phyloP scores from a whole-genome alignment of 1,140 invertebrate genomes.

The Drosophila orosa region DNA sequence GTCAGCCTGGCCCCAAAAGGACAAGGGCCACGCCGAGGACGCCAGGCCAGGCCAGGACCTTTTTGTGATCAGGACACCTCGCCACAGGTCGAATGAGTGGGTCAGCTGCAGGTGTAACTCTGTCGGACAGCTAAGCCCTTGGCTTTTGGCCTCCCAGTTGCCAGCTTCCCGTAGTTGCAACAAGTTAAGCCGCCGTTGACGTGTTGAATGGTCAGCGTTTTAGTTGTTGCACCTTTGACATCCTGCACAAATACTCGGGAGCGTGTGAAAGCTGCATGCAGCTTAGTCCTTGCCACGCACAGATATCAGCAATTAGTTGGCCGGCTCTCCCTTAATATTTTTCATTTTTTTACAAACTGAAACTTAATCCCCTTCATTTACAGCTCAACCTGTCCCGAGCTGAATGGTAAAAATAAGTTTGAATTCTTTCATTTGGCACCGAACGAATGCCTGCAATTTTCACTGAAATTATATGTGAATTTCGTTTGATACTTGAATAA shows the following conservation, averaged over 20 bases:
- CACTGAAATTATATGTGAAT: neutral
- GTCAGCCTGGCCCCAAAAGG: neutral
- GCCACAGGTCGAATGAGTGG: conserved; percentile 30
- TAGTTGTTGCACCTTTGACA: conserved; percentile 59
- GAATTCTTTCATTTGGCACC: neutral
- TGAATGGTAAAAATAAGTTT: conserved; percentile 25
- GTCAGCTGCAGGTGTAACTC: conserved; percentile 31
- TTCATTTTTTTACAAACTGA: conserved; percentile 14
- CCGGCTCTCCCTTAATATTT: conserved; percentile 17
- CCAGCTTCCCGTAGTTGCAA: conserved; percentile 40
- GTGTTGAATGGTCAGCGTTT: conserved; percentile 63
- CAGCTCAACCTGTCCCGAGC: conserved; percentile 13
- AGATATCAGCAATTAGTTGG: conserved; percentile 56
- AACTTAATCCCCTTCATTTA: conserved; percentile 60
- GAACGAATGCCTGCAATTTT: neutral
- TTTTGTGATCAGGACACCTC: conserved; percentile 20
- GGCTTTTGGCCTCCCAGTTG: conserved; percentile 4
- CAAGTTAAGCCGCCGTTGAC: conserved; percentile 65
- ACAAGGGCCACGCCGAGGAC: neutral
- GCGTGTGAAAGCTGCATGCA: conserved; percentile 31
- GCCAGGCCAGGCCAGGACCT: conserved; percentile 11
- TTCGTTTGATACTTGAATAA: no score
- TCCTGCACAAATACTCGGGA: conserved; percentile 14
- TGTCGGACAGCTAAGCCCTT: conserved; percentile 13
- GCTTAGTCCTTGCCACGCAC: conserved; percentile 41